Conservation (phyloP, 2,113 vertebrate genomes). For the Tyrannus savana region DNA sequence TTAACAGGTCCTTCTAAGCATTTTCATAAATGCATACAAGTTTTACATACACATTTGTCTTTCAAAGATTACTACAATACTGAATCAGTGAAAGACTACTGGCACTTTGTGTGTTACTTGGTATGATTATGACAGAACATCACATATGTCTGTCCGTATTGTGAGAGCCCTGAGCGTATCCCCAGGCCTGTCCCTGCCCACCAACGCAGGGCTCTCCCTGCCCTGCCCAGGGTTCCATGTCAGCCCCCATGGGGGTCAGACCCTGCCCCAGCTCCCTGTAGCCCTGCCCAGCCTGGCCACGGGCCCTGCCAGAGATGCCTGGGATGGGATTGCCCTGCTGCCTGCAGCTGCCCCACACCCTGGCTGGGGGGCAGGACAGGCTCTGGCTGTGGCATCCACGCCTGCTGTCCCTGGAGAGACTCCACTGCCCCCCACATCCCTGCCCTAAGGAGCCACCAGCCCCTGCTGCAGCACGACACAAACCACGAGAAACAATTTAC, state of each 20-base stretch:
- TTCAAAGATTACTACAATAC: neutral
- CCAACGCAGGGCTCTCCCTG: neutral
- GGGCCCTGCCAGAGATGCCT: accelerated
- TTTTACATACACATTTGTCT: neutral
- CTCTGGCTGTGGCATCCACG: neutral
- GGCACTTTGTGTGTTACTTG: neutral
- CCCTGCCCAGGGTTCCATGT: neutral
- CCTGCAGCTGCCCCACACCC: accelerated
- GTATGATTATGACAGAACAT: neutral
- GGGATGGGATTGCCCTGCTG: neutral
- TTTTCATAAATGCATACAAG: neutral
- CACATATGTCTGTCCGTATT: neutral
- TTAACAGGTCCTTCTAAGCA: neutral
- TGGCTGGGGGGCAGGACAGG: accelerated
- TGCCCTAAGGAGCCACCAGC: neutral
- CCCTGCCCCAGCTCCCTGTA: neutral
- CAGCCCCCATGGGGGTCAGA: accelerated
- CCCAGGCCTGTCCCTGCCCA: neutral
- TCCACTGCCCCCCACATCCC: neutral
- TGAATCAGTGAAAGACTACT: neutral
- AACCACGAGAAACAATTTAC: neutral
- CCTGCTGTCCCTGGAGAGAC: neutral
- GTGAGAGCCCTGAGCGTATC: neutral
- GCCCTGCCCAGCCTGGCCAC: neutral
- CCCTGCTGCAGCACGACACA: accelerated